Evolutionary conservation across 2,888 invertebrate species (phyloP).

Genomic region (Rhynchonema sp.): DNA sequence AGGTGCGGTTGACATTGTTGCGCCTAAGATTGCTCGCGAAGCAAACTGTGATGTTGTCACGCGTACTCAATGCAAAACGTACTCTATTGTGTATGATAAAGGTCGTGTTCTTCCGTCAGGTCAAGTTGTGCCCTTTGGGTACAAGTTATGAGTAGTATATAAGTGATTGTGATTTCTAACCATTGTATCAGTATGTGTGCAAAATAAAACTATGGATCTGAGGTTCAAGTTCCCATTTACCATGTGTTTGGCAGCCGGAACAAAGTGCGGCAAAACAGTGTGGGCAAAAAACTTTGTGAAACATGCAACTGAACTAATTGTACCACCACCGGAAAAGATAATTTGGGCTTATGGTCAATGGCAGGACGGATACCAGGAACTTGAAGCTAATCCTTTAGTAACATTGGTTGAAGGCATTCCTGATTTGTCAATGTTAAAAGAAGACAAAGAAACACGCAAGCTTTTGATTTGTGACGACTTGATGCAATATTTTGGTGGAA

Average conservation of each 20-base stretch:
- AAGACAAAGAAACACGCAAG: not conserved
- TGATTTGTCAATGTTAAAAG: not conserved
- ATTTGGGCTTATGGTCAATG: not conserved
- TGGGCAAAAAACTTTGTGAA: not conserved
- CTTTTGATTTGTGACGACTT: not conserved
- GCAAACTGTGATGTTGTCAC: no score
- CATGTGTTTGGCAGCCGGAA: not conserved
- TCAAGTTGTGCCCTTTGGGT: no score
- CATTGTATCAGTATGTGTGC: no score
- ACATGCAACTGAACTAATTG: not conserved
- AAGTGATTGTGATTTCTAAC: not conserved
- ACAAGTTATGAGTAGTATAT: not conserved
- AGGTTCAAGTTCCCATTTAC: not conserved
- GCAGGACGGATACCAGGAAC: not conserved
- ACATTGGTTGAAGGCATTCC: not conserved
- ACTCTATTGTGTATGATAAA: no score
- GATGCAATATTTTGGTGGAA: no score
- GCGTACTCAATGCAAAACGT: no score
- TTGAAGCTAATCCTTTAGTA: not conserved
- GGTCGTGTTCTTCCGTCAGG: no score
- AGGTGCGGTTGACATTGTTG: no score
- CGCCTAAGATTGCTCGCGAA: no score
- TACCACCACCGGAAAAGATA: not conserved
- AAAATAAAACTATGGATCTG: not conserved
- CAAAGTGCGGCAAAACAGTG: not conserved